phyloP scores from a whole-genome alignment of 1,140 invertebrate species.

The Frieseomelitta varia region DNA sequence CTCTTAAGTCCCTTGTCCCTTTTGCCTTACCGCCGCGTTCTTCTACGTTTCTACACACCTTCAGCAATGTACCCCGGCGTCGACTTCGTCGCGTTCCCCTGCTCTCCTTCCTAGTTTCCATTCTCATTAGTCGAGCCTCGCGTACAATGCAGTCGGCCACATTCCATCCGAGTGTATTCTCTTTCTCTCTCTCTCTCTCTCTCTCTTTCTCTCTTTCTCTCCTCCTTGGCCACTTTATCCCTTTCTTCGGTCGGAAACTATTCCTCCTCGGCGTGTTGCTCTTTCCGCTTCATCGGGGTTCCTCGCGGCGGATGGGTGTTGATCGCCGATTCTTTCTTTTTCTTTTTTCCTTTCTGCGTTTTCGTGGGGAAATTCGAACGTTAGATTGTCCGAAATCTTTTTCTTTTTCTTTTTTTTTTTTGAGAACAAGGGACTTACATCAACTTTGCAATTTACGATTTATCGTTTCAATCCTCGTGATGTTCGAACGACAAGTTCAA shows the following conservation, averaged over 20 bases:
- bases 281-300: neutral
- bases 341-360: too few relatives aligned
- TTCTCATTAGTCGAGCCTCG: conserved; percentile 72
- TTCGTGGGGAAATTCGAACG: too few relatives aligned
- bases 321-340: too few relatives aligned
- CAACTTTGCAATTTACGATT: too few relatives aligned
- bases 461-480: too few relatives aligned
- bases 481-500: too few relatives aligned
- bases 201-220: neutral
- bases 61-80: neutral
- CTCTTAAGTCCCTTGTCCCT: conserved; percentile 26
- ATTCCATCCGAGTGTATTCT: conserved; percentile 28
- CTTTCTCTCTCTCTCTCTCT: neutral
- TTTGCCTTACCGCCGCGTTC: conserved; percentile 3
- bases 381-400: too few relatives aligned
- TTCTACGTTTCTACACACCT: conserved; percentile 6
- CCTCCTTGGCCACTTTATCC: neutral
- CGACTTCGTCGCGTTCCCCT: neutral
- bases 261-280: conserved; percentile 11
- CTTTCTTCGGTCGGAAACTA: neutral
- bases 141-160: conserved; percentile 63
- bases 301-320: neutral
- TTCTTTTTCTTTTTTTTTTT: too few relatives aligned
- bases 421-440: too few relatives aligned
- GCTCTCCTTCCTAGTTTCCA: conserved; percentile 56